phyloP scores from a whole-genome alignment of 2,888 invertebrate species.

The Lordiphosa fenestrarum region DNA sequence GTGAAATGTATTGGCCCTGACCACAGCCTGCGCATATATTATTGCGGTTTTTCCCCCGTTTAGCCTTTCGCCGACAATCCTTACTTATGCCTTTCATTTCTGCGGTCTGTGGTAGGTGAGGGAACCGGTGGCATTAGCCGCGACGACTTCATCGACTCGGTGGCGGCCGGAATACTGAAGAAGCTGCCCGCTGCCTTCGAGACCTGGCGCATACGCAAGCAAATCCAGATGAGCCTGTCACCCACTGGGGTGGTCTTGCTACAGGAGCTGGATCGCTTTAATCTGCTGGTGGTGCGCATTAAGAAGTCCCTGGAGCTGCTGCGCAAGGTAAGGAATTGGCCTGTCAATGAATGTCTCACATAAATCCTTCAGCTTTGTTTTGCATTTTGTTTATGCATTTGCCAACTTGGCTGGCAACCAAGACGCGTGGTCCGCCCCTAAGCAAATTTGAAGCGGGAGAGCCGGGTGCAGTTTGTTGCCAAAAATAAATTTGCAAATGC shows the following conservation, averaged over 20 bases:
- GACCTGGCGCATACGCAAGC: constrained; percentile 89
- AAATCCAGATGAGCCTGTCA: constrained; percentile 89
- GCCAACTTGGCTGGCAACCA: constrained; percentile 65
- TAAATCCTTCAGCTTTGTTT: constrained; percentile 71
- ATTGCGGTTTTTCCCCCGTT: constrained; percentile 21
- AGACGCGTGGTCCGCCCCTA: constrained; percentile 25
- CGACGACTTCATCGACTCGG: constrained; percentile 91
- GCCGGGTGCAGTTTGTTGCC: constrained; percentile 55
- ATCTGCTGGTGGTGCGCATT: constrained; percentile 88
- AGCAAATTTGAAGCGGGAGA: constrained; percentile 42
- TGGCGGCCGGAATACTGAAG: constrained; percentile 88
- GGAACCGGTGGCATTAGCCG: constrained; percentile 87
- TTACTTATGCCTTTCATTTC: constrained; percentile 14
- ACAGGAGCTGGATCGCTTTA: constrained; percentile 94
- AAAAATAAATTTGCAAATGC: constrained; percentile 71
- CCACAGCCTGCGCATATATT: constrained; percentile 49
- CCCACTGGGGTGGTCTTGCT: constrained; percentile 93
- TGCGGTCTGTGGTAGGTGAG: constrained; percentile 81
- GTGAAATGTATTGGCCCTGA: constrained; percentile 11
- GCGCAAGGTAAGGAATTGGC: constrained; percentile 81
- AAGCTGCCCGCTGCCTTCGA: constrained; percentile 90
- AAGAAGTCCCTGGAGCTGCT: constrained; percentile 86
- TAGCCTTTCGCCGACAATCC: constrained; percentile 23
- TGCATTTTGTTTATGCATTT: constrained; percentile 69
- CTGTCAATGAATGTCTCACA: constrained; percentile 62